phyloP scores from a whole-genome alignment of 1,140 invertebrate species.

The Alviniconcha marisindica region DNA sequence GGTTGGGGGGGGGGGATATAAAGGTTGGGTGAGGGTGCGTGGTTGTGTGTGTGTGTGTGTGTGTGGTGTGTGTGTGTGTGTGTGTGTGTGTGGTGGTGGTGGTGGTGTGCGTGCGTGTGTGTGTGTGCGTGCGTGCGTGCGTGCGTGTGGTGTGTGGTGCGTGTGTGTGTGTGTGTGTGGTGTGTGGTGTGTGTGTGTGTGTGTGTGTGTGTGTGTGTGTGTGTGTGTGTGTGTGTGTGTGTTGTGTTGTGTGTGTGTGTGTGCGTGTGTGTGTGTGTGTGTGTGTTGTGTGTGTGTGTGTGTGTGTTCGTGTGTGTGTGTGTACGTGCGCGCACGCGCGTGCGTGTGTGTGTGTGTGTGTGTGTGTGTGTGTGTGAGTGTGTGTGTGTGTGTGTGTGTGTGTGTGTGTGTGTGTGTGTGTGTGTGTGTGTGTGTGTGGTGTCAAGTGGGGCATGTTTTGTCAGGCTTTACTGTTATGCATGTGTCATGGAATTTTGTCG shows the following conservation, averaged over 20 bases:
- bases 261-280: not conserved
- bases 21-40: no score
- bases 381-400: not conserved
- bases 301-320: not conserved
- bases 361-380: not conserved
- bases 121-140: not conserved
- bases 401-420: not conserved
- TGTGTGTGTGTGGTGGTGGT: no score
- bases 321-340: not conserved
- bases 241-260: not conserved
- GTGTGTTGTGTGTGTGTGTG: not conserved
- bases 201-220: no score
- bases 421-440: not conserved
- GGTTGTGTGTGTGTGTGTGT: not conserved
- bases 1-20: no score
- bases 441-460: no score
- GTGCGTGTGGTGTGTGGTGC: not conserved
- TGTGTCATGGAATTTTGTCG: no score
- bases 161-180: constrained; percentile 2
- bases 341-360: not conserved
- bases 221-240: not conserved
- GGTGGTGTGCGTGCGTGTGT: not conserved
- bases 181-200: no score
- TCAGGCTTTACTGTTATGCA: no score
- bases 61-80: no score